Conservation (phyloP, 2,797 vertebrate genomes). For the Scolopax rusticola region DNA sequence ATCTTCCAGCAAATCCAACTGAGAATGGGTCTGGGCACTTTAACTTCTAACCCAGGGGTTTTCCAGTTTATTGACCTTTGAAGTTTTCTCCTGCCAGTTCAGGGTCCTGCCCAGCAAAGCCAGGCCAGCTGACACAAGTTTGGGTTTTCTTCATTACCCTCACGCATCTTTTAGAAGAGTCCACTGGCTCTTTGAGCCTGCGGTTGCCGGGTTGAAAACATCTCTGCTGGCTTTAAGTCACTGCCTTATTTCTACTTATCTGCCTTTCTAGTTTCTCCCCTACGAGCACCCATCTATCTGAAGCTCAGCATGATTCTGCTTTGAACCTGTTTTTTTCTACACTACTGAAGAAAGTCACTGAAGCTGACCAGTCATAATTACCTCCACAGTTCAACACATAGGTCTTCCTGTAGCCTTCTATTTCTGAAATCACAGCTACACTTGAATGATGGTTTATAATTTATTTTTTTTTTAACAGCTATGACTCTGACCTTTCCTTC, state of each 20-base stretch:
- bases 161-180: neutral
- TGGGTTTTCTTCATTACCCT: neutral
- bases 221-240: neutral
- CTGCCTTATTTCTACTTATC: neutral
- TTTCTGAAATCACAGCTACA: slow-evolving; percentile 67
- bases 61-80: neutral
- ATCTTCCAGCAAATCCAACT: neutral
- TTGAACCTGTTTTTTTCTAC: neutral
- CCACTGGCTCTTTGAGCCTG: neutral
- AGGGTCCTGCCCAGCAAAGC: accelerated
- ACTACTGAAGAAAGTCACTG: slow-evolving; percentile 49
- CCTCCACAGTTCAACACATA: slow-evolving; percentile 73
- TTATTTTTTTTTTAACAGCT: slow-evolving; percentile 76
- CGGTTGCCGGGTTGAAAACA: neutral
- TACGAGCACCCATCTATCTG: neutral
- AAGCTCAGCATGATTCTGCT: slow-evolving; percentile 15
- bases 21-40: neutral
- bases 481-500: slow-evolving; percentile 77
- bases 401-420: slow-evolving; percentile 70
- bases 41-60: neutral
- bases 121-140: neutral
- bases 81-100: neutral
- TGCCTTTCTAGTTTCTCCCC: neutral
- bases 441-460: slow-evolving; percentile 79
- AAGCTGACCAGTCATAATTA: slow-evolving; percentile 76